Base-by-base conservation (phyloP, 2,797 vertebrate genomes). In the Micropoecilia bifurca region DNA sequence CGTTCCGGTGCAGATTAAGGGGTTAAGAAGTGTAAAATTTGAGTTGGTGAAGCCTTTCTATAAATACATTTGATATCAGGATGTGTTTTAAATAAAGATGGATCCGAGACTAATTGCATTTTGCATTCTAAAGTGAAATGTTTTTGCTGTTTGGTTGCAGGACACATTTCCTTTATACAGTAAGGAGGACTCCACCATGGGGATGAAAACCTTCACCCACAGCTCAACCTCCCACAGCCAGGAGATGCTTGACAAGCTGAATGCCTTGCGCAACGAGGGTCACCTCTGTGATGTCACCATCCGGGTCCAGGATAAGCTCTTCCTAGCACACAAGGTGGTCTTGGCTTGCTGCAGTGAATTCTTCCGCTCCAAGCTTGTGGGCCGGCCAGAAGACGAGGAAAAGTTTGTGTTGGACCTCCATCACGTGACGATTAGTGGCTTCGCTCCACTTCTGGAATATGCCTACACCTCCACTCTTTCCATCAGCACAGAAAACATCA, bases 321-420 rank as follows among this genome's bases (percentile, higher is more conserved):
- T 99, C 93, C 93, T 98, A 84, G 99, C 99, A 3, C 99, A 99
- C 93, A 99, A 99, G 91, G 99, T 99, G 90, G 99, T 99, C n/a
- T 93, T 99, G 92, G 99, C 98, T 25, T 98, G 98, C 90, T 99
- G 98, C 95, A 99, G 98, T 1, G 98, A 99, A 85, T 99, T 99
- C 91, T 98, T 99, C 92, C 97, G 97, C 74, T 96, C 98, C 68
- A 99, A 99, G 81, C 96, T 99, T 8, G 96, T 99, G 8, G 97
- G 97, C 66, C 97, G 98, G 76, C 95, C 96, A 0, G 96, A 98
- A 61, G 97, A 98, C 1, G 97, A 98, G 87, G 95, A 96, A 89
- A 97, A 98, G 93, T 98, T 96, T 63, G 97, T 99, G 59, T 80
- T 99, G 82, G 98, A 99, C 92, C 96, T 99, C 76, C 97, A 99